Evolutionary conservation across 2,113 vertebrate species (phyloP), one percentile per base, ranked within the genome.

Genomic region (Rhinogobius similis): DNA sequence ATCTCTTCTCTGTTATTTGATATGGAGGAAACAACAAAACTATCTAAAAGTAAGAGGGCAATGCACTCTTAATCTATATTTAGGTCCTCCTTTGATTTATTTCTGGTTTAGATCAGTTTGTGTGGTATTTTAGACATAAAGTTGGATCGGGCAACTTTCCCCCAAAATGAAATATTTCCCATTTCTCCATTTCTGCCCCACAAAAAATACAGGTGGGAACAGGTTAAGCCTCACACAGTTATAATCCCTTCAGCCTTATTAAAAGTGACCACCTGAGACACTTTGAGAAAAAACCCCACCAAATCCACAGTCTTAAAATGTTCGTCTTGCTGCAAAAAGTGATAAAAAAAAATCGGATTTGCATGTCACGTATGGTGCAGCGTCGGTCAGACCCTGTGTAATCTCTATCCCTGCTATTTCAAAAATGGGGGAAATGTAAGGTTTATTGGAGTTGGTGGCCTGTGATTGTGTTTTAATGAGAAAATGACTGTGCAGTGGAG

Each of bases 381-480:
- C 83, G 82, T 82, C 69, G 46, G 81, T 86, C 85, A 65, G 70
- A 85, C 92, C 78, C 86, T 85, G 86, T 91, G 92, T 94, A 96
- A 95, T 95, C 93, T 93, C 88, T 62, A 80, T 76, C 41, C 23
- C 68, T 43, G 13, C 6, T 44, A 65, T 86, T 93, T 92, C 91
- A 91, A 91, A 88, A 72, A 58, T 23, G 26, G 55, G 76, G 93
- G 90, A 91, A 93, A 91, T 94, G 93, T 93, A 91, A 93, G 92
- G 94, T 95, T 94, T 95, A 95, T 95, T 95, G 92, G 94, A 94
- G 92, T 93, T 94, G 92, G 91, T 92, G 93, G 92, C 89, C 92
- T 95, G 92, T 93, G 93, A 95, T 95, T 96, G 94, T 91, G 88
- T 94, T 96, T 96, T 96, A 97, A 96, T 96, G 93, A 96, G 93